Conservation (phyloP, 1,140 invertebrate genomes). For the Ostrea denselamellosa region DNA sequence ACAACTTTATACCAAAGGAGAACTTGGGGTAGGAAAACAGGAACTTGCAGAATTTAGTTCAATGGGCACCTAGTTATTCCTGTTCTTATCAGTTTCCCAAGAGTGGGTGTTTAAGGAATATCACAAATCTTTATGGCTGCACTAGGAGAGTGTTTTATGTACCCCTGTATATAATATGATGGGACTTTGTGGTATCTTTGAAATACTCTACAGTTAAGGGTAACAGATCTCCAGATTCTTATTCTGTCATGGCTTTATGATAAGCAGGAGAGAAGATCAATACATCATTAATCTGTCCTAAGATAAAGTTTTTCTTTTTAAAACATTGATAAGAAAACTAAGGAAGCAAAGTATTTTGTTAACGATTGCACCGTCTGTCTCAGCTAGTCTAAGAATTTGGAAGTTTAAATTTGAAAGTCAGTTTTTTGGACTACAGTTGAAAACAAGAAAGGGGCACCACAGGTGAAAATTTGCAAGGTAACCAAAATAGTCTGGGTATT, state of each 20-base stretch:
- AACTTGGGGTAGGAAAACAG: not conserved
- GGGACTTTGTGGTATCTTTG: conserved; percentile 4
- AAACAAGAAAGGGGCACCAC: not conserved
- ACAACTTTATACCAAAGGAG: not conserved
- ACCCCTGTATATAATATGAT: not conserved
- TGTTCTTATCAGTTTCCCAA: not conserved
- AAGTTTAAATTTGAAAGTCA: not conserved
- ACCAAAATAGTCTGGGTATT: conserved; percentile 27
- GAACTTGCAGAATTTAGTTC: not conserved
- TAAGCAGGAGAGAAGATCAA: conserved; percentile 10
- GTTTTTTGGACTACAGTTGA: not conserved
- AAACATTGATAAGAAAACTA: conserved; percentile 33
- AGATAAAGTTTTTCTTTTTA: conserved; percentile 19
- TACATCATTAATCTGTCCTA: conserved; percentile 4
- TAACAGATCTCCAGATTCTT: not conserved
- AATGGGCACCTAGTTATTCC: not conserved
- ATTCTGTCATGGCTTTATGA: not conserved
- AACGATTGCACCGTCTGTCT: not conserved
- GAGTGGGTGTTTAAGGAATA: conserved; percentile 17
- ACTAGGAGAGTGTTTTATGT: not conserved
- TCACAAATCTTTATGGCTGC: conserved; percentile 11
- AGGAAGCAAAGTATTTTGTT: conserved; percentile 35
- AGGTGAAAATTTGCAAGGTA: conserved; percentile 29
- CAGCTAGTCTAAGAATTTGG: not conserved
- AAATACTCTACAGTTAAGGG: conserved; percentile 19